Evolutionary conservation across 1,140 invertebrate species (phyloP), one percentile per base, ranked within the genome.

Genomic region (Chrysomallon squamiferum): DNA sequence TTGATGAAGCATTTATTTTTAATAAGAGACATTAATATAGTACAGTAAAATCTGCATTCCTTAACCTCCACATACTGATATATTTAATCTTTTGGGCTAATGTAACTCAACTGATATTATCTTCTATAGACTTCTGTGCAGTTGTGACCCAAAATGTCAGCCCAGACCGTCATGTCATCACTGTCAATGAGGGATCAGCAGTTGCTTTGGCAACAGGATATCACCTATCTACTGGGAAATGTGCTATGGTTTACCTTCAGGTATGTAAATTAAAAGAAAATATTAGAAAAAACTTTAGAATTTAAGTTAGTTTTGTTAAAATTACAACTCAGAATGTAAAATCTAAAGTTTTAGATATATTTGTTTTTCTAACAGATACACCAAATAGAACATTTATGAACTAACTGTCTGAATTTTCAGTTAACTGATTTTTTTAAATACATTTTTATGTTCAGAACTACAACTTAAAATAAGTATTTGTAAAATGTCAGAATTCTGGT

Each of bases 401-500:
- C 15, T 7, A 25, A 9, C 22, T 61, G 25, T 9, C 27, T 45
- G 6, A 45, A 9, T 15, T 22, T 2, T 45, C 2, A 45, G 9
- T 15, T 4, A 2, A 20, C 20, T 32, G 20, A 20, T 35, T 25
- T 25, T 43, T 30, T 2, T 15, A 18, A 15, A 6, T 41, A 25
- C 20, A 59, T 41, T 47, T 3, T 47, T 4, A n/a, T 5, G 43
- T 47, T 2, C 9, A 1, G 3, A 47, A n/a, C n/a, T n/a, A n/a
- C n/a, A n/a, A n/a, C n/a, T n/a, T n/a, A n/a, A n/a, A n/a, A n/a
- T n/a, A n/a, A n/a, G n/a, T n/a, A n/a, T n/a, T n/a, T n/a, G n/a
- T n/a, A n/a, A n/a, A n/a, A n/a, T n/a, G n/a, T n/a, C 59, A 84
- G 81, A 84, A 87, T 63, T 87, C 86, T 59, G 87, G 87, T 33